These are phyloP conservation scores for Microctonus brassicae DNA, from an alignment of 2,888 invertebrate species.

Conservation along the genomic window DNA sequence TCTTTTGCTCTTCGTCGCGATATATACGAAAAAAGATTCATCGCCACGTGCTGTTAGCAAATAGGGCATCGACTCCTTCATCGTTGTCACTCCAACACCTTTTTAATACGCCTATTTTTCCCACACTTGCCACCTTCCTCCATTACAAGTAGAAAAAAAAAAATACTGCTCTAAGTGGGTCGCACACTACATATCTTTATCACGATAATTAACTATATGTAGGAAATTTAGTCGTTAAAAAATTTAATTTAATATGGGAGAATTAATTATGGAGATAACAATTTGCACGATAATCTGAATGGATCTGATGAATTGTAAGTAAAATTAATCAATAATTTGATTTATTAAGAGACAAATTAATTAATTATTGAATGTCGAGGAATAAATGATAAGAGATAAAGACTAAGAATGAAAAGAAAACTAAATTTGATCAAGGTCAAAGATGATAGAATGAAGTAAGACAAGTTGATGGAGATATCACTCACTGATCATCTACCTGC, in stretches of 20 bases:
- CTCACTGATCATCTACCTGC: neutral
- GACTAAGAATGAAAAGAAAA: too few relatives aligned
- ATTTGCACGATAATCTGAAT: constrained; percentile 8
- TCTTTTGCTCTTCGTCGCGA: neutral
- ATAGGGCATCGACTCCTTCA: constrained; percentile 2
- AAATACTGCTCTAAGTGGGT: constrained; percentile 17
- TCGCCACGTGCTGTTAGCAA: constrained; percentile 10
- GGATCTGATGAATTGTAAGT: neutral
- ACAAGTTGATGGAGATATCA: constrained; percentile 2
- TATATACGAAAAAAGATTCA: constrained; percentile 5
- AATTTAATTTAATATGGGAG: neutral
- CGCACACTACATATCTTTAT: constrained; percentile 10
- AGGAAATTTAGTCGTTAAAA: neutral
- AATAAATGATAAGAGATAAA: too few relatives aligned
- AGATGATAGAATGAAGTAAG: neutral
- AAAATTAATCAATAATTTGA: neutral
- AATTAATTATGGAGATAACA: neutral
- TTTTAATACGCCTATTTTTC: neutral
- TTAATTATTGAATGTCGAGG: too few relatives aligned
- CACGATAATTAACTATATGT: constrained; percentile 14
- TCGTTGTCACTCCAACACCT: neutral
- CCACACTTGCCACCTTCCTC: neutral
- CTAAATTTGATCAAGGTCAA: too few relatives aligned
- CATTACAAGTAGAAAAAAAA: neutral
- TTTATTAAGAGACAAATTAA: too few relatives aligned